These are phyloP conservation scores for Sebastes schlegelii DNA, from an alignment of 2,113 vertebrate genomes.

Conservation along the genomic window DNA sequence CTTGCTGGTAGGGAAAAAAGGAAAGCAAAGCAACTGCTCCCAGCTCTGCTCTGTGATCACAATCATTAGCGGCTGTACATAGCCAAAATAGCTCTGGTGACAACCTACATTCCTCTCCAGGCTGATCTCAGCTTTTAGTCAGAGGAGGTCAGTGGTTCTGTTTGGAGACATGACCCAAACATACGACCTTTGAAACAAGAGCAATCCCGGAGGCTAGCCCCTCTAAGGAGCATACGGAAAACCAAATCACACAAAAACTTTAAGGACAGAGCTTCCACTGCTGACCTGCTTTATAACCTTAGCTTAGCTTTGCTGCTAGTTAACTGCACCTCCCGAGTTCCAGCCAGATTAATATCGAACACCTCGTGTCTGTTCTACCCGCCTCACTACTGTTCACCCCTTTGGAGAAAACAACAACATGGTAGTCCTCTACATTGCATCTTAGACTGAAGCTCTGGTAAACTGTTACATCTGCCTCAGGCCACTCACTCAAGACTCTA, in stretches of 20 bases:
- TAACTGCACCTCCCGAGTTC: constrained; percentile 81
- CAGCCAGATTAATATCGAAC: constrained; percentile 74
- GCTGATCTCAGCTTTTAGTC: constrained; percentile 79
- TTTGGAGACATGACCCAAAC: constrained; percentile 78
- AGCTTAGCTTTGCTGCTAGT: constrained; percentile 6
- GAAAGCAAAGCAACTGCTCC: constrained; percentile 85
- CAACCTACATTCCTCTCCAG: constrained; percentile 83
- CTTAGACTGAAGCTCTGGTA: constrained; percentile 74
- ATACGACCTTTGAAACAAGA: constrained; percentile 79
- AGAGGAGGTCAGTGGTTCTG: constrained; percentile 78
- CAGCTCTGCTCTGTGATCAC: constrained; percentile 79
- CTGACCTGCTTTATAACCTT: constrained; percentile 41
- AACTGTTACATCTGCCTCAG: constrained; percentile 80
- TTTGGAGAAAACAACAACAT: constrained; percentile 70
- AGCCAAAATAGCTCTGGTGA: constrained; percentile 87
- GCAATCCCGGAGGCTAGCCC: constrained; percentile 80
- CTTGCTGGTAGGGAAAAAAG: constrained; percentile 62
- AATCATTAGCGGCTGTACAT: constrained; percentile 84
- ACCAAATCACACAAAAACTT: constrained; percentile 78
- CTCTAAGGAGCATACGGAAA: constrained; percentile 79
- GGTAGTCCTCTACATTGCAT: constrained; percentile 69
- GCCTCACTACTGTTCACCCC: constrained; percentile 38
- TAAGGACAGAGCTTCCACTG: constrained; percentile 72
- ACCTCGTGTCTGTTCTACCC: constrained; percentile 21
- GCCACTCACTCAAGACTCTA: constrained; percentile 70